These are phyloP conservation scores for Argya squamiceps DNA, from an alignment of 2,797 vertebrate species.

Conservation along the genomic window DNA sequence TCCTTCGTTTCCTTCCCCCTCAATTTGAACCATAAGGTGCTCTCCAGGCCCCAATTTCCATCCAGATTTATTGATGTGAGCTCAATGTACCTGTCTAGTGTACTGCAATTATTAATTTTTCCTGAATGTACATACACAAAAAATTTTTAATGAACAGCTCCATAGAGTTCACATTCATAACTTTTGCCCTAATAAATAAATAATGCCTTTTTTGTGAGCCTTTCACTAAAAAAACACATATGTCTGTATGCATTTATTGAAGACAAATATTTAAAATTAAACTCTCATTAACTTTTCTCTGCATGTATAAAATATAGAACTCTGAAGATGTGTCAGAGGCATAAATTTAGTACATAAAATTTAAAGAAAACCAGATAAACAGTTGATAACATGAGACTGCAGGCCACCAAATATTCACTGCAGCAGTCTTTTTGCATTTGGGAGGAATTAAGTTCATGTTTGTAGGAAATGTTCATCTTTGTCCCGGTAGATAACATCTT, in stretches of 20 bases:
- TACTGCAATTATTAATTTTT: neutral
- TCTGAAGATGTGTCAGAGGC: neutral
- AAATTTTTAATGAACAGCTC: neutral
- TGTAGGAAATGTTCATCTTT: neutral
- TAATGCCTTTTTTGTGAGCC: neutral
- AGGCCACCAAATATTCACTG: neutral
- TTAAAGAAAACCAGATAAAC: neutral
- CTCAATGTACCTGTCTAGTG: neutral
- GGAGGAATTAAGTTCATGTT: neutral
- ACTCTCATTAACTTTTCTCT: neutral
- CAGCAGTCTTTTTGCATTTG: neutral
- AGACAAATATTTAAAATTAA: neutral
- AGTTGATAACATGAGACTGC: neutral
- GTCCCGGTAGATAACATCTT: neutral
- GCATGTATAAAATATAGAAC: neutral
- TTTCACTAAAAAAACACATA: neutral
- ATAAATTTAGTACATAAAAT: neutral
- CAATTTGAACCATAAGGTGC: neutral
- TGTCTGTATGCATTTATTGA: neutral
- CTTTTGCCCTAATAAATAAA: neutral
- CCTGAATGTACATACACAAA: neutral
- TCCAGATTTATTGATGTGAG: neutral
- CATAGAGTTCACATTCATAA: neutral
- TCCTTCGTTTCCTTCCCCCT: neutral
- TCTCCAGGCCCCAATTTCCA: neutral